Percentiles rank a stretch among this genome's conserved stretches.
These are phyloP conservation scores for Clinocottus analis DNA, from an alignment of 2,113 vertebrate species.

Conservation along the genomic window DNA sequence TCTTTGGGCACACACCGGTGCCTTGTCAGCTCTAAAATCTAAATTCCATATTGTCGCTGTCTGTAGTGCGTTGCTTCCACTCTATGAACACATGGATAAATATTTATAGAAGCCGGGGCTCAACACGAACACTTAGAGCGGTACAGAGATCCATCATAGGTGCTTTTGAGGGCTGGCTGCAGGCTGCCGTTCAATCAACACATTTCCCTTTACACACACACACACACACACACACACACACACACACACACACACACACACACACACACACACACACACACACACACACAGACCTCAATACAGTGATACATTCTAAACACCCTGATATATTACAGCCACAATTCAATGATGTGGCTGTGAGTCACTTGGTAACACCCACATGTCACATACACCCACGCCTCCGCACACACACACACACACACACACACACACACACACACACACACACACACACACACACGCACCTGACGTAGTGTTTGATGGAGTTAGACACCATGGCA, in stretches of 20 bases:
- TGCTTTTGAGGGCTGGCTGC: conserved; percentile 52
- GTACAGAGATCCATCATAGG: conserved; percentile 65
- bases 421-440: conserved; percentile 32
- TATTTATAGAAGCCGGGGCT: conserved; percentile 74
- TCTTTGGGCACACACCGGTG: conserved; percentile 61
- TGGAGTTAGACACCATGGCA: conserved; percentile 80
- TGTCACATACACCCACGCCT: conserved; percentile 36
- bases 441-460: conserved; percentile 43
- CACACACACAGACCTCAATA: conserved; percentile 40
- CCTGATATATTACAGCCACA: conserved; percentile 65
- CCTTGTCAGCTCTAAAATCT: conserved; percentile 42
- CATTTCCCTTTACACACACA: conserved; percentile 30
- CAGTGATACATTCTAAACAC: conserved; percentile 64
- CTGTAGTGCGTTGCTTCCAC: conserved; percentile 48
- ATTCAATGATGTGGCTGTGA: conserved; percentile 73
- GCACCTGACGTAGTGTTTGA: conserved; percentile 77
- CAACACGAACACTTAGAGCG: conserved; percentile 68
- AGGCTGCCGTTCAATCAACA: conserved; percentile 69
- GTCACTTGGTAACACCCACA: conserved; percentile 75
- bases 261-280: no score
- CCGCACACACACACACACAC: conserved; percentile 32
- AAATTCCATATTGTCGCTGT: conserved; percentile 45
- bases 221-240: background rate
- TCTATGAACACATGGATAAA: conserved; percentile 65
- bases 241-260: no score